Base-by-base conservation (phyloP, 2,797 vertebrate species). In the Anguilla pacifica region DNA sequence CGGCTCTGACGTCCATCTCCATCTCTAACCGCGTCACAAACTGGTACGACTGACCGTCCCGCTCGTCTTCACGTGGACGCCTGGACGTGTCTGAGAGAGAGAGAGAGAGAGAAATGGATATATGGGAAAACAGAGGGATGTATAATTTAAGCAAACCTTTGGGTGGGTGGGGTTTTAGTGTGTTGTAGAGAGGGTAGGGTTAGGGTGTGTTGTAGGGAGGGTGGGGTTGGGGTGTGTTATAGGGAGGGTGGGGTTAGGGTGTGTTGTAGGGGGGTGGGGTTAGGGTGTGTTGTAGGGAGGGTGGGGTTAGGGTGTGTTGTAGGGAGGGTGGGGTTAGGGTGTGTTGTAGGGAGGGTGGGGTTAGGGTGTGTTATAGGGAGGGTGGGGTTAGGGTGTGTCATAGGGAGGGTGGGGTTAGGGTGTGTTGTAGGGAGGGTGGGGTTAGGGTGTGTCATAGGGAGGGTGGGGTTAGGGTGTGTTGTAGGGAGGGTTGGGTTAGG, bases 11-110 rank as follows among this genome's bases (percentile, higher is more conserved):
- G 87, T 99, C 99, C 2, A 77, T 94, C 93, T 99, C 98, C 98
- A 99, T 99, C 93, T 99, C 99, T 0, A 93, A 93, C 88, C 98
- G 96, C 0, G 97, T 96, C 88, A 98, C 97, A 91, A 99, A 99
- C 92, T 97, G 97, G 93, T 99, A 99, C 0, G 97, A 97, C 90
- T 98, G 98, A 0, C 98, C 98, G 74, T 98, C 97, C 91, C 97
- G 97, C 94, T 99, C 98, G 3, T 99, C 97, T 61, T 98, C 97
- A 59, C 98, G 97, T n/a, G 98, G 95, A 89, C 98, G 96, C 85
- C 99, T 96, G 61, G 98, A 99, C 81, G 99, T 99, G 95, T 98
- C 99, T 99, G 87, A 64, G 88, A 28, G 82, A 22, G 49, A 25
- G 72, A 2, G 59, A 5, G 67, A 43, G 72, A 35, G 72, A 17